Percentiles rank a stretch among this genome's conserved stretches.
phyloP scores from a whole-genome alignment of 2,888 invertebrate species.

The Marronus borbonicus region DNA sequence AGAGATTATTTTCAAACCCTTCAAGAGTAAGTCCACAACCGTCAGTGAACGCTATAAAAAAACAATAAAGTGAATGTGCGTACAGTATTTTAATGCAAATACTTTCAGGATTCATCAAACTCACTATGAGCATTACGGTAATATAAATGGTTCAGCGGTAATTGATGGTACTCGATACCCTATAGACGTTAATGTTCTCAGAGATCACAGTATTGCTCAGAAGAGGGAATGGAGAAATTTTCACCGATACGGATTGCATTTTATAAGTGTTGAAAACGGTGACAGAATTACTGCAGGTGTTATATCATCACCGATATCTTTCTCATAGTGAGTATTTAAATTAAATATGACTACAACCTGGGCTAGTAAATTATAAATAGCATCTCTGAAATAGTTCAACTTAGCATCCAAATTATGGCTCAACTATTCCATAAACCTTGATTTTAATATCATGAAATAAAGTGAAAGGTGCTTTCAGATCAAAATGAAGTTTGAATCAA shows the following conservation, averaged over 20 bases:
- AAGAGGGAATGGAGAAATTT: slow-evolving; percentile 78
- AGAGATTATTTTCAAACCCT: slow-evolving; percentile 77
- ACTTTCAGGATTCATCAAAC: slow-evolving; percentile 77
- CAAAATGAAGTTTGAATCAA: too few relatives aligned
- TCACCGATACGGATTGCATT: slow-evolving; percentile 81
- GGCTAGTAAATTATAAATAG: too few relatives aligned
- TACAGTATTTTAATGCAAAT: slow-evolving; percentile 4
- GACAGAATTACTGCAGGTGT: slow-evolving; percentile 76
- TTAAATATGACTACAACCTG: too few relatives aligned
- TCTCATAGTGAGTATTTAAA: slow-evolving; percentile 72
- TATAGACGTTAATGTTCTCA: slow-evolving; percentile 75
- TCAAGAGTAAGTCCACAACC: slow-evolving; percentile 71
- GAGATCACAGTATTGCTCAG: slow-evolving; percentile 81
- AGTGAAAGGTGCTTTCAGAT: too few relatives aligned
- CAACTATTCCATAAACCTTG: too few relatives aligned
- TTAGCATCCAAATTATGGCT: too few relatives aligned
- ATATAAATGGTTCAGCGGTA: slow-evolving; percentile 72
- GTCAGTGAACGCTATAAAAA: too few relatives aligned
- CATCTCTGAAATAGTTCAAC: too few relatives aligned
- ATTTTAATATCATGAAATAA: too few relatives aligned
- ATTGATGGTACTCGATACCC: slow-evolving; percentile 72
- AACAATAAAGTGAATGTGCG: background rate
- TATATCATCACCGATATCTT: slow-evolving; percentile 77
- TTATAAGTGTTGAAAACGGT: slow-evolving; percentile 79
- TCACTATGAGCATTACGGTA: slow-evolving; percentile 85